phyloP scores from a whole-genome alignment of 1,140 invertebrate species.

The Sycobia sp. region DNA sequence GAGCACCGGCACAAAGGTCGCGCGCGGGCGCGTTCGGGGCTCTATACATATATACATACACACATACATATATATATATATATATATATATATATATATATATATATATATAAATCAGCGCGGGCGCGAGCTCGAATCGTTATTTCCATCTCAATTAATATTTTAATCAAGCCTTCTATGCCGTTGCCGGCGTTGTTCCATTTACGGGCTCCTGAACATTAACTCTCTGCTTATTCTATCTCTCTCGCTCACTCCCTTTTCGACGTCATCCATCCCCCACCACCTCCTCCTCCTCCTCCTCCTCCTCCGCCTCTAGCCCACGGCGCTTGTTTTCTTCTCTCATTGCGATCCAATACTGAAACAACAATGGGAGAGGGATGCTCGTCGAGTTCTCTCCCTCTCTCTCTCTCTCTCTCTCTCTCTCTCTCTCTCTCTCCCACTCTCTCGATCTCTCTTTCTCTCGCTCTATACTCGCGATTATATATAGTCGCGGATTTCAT shows the following conservation, averaged over 20 bases:
- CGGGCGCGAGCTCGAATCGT: slow-evolving; percentile 40
- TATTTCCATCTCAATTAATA: slow-evolving; percentile 58
- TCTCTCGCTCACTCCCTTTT: slow-evolving; percentile 41
- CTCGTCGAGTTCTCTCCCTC: background rate
- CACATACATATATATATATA: no score
- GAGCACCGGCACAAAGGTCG: background rate
- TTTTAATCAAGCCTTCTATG: slow-evolving; percentile 54
- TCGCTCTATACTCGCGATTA: background rate
- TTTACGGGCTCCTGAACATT: slow-evolving; percentile 53
- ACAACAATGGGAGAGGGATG: slow-evolving; percentile 13
- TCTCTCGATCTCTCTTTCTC: no score
- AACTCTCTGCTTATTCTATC: no score
- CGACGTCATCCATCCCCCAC: slow-evolving; percentile 41
- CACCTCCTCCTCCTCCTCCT: background rate
- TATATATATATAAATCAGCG: no score
- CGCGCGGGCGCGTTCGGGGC: background rate
- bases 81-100: no score
- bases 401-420: background rate
- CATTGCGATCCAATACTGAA: slow-evolving; percentile 24
- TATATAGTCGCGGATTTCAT: slow-evolving; percentile 8
- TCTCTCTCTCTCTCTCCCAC: background rate
- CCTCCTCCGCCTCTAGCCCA: no score
- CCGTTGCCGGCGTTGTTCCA: slow-evolving; percentile 51
- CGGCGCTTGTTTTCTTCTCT: slow-evolving; percentile 17
- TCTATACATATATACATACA: no score